Evolutionary conservation across 2,888 invertebrate species (phyloP), one percentile per base, ranked within the genome.

Genomic region (Serripes groenlandicus): DNA sequence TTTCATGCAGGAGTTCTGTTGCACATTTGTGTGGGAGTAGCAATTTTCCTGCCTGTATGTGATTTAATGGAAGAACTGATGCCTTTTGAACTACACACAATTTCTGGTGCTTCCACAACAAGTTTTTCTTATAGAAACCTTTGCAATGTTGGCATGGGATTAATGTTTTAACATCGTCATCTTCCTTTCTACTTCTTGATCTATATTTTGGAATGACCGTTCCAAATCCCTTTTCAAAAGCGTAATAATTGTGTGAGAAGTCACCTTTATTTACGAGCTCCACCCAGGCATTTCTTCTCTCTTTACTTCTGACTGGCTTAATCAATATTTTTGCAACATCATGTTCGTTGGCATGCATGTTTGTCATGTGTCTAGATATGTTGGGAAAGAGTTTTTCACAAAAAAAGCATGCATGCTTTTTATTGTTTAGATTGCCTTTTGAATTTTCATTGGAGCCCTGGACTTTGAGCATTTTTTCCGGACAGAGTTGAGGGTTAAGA

Each of bases 171-270:
- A 83, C 32, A 34, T 71, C 75, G 28, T 75, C 42, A 21, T 23
- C 30, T 11, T 11, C 15, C 7, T 42, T 42, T 23, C 9, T 34
- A 3, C 56, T 66, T 58, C 70, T 60, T 4, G 60, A 56, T 52
- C 83, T 66, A 26, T 79, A 75, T 56, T 83, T 79, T 37, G 72
- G 75, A n/a, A 83, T 78, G 5, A 83, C 11, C 42, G 23, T 28
- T 4, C 75, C 83, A 18, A 11, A 37, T 28, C 72, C 72, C 60
- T 71, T 78, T 54, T 68, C 21, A 21, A 66, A 37, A 7, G 73
- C 69, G 21, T 56, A 70, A 15, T 21, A 32, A 32, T 83, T 83
- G 32, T 83, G 69, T 5, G 28, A 2, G 49, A 58, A 52, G 52
- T 83, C 70, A 7, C 83, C 83, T 68, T 83, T 75, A 23, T 56